phyloP scores from a whole-genome alignment of 2,797 vertebrate species.

The Propithecus perrieri region DNA sequence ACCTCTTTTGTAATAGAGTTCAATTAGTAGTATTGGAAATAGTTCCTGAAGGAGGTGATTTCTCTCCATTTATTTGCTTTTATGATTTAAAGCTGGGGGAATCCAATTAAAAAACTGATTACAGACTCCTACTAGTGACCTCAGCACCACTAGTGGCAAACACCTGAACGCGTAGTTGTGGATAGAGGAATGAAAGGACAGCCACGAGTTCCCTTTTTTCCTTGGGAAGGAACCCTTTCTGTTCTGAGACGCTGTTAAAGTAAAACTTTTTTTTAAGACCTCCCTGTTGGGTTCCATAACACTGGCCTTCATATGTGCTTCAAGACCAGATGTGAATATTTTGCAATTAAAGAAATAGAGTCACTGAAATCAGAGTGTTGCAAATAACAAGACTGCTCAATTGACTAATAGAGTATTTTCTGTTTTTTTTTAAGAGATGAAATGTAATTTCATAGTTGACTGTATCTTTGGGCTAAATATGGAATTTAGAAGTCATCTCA shows the following conservation, averaged over 20 bases:
- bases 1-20: not conserved
- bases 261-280: not conserved
- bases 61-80: not conserved
- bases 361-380: not conserved
- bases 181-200: not conserved
- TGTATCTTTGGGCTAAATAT: not conserved
- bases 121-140: not conserved
- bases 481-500: not conserved
- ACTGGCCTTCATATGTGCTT: not conserved
- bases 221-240: not conserved
- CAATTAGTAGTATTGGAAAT: not conserved
- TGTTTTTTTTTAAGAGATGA: not conserved
- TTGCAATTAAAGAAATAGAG: not conserved
- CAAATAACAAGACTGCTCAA: not conserved
- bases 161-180: not conserved
- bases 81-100: not conserved
- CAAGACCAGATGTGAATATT: not conserved
- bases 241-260: not conserved
- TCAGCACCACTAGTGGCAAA: not conserved
- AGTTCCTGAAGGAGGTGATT: not conserved
- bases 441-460: conserved; percentile 40
- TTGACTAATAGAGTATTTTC: not conserved
- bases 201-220: too few relatives aligned
- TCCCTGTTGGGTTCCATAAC: not conserved
- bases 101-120: not conserved